Base-by-base conservation (phyloP, 1,140 invertebrate genomes). In the Pararge aegeria region DNA sequence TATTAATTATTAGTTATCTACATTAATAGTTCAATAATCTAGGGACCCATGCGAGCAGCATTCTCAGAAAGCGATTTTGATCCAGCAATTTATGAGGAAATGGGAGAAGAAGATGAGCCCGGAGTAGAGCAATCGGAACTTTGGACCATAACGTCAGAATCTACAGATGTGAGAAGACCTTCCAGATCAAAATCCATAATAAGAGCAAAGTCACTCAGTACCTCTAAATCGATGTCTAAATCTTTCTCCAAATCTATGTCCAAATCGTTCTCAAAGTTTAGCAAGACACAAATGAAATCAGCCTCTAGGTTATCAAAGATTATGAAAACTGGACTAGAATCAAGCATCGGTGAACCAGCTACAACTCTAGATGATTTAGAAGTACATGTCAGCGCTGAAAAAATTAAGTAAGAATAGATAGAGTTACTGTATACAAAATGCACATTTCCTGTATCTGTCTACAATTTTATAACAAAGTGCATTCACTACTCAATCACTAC, bases 61-160 rank as follows among this genome's bases (percentile, higher is more conserved):
- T 83, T 66, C 68, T 80, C 80, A 12, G 66, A 72, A 27, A 79
- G 71, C 40, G 72, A 78, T 19, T 78, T 73, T 29, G 77, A 82
- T 46, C 38, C 63, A 21, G 59, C 61, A 27, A 48, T 68, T 37
- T 74, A 66, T 49, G 71, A 74, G 20, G 70, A 76, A 42, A 10
- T 46, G 21, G 49, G 55, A 7, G 62, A 61, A 37, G 64, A 58
- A 30, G 55, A 62, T 12, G 64, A 66, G 3, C 44, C 48, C 13
- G 61, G 15, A 46, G 60, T 68, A 52, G 70, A 78, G 34, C 68
- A 77, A 37, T 77, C 75, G 6, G 75, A 79, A 27, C 37, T 48
- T 16, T 83, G 75, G 75, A 80, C 66, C 21, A 61, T 55, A 18
- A 73, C 78, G 2, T 55, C 77, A 12, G 56, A 56, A 7, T 50